Conservation (phyloP, 2,113 vertebrate species). For the Coracopsis vasa region DNA sequence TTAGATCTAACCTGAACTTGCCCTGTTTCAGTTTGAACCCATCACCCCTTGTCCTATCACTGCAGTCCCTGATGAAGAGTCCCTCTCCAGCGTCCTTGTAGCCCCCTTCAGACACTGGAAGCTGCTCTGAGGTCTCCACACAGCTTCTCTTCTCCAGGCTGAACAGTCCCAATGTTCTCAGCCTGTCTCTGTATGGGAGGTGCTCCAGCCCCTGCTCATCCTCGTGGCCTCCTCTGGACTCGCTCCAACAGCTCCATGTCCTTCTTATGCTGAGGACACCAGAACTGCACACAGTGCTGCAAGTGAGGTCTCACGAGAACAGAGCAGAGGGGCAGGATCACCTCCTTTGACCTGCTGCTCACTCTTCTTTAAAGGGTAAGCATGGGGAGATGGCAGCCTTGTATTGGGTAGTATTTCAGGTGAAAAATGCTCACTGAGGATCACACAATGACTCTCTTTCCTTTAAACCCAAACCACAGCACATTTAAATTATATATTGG, state of each 20-base stretch:
- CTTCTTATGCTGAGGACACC: background rate
- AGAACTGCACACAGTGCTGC: background rate
- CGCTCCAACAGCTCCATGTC: background rate
- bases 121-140: background rate
- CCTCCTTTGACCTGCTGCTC: background rate
- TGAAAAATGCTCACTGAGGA: background rate
- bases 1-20: background rate
- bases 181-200: background rate
- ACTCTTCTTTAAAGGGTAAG: background rate
- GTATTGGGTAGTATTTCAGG: background rate
- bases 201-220: background rate
- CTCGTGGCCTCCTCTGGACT: background rate
- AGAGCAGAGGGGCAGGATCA: background rate
- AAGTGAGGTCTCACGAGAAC: accelerated
- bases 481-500: background rate
- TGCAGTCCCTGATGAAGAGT: too few relatives aligned
- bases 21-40: background rate
- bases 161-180: background rate
- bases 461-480: background rate
- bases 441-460: background rate
- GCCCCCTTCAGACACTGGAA: background rate
- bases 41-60: too few relatives aligned
- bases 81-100: background rate
- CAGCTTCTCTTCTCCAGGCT: background rate
- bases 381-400: background rate